Conservation (phyloP, 1,140 invertebrate species). For the Stegodyphus dumicola region DNA sequence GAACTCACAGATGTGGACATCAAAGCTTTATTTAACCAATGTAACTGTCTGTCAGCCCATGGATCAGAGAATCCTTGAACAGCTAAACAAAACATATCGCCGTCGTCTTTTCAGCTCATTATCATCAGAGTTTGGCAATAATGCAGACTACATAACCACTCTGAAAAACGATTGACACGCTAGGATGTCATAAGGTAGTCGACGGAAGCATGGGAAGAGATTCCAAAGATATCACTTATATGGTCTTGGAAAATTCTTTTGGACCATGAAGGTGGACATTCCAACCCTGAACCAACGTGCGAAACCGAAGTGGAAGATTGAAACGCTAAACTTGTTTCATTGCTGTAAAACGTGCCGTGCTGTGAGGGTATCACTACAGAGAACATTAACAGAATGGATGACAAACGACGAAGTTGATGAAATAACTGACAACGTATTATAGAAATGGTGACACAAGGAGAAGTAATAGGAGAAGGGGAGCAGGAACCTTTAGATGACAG, state of each 20-base stretch:
- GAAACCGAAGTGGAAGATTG: not conserved
- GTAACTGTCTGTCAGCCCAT: not conserved
- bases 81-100: constrained; percentile 5
- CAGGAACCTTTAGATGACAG: constrained; percentile 1
- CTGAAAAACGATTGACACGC: constrained; percentile 2
- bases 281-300: constrained; percentile 2
- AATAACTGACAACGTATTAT: constrained; percentile 15
- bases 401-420: constrained; percentile 12
- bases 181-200: constrained; percentile 7
- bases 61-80: not conserved
- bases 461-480: constrained; percentile 1
- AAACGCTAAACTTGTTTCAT: constrained; percentile 8
- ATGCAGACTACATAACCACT: not conserved
- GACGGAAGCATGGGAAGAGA: not conserved
- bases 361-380: not conserved
- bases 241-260: constrained; percentile 20
- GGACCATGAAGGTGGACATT: not conserved
- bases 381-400: constrained; percentile 5
- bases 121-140: not conserved
- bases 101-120: constrained; percentile 74
- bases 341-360: not conserved
- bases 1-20: constrained; percentile 4
- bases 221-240: constrained; percentile 18
- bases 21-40: not conserved
- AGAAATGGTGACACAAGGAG: constrained; percentile 7